Evolutionary conservation across 2,113 vertebrate species (phyloP), one percentile per base, ranked within the genome.

Genomic region (Piprites chloris): DNA sequence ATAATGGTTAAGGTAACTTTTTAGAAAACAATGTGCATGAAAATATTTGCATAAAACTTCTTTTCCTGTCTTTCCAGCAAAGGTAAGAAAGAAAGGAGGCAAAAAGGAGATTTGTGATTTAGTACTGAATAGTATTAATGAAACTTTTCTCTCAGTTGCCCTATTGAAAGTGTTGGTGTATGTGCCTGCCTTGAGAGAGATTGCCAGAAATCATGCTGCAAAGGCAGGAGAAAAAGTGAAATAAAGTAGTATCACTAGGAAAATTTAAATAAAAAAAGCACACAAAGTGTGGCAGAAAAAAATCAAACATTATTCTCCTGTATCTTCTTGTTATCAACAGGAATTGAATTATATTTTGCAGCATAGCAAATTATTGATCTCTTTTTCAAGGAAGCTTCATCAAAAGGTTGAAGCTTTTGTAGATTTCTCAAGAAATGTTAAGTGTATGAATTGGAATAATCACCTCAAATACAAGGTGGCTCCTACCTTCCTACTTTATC

Each of bases 321-420:
- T 90, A 87, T 96, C 71, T 88, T 81, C 78, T 83, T 72, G 55
- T 85, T 89, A 80, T 89, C 69, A 75, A 68, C n/a, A 72, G 69
- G 46, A 90, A 73, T 92, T 85, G 80, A 94, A 87, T 96, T 89
- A 90, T 85, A 72, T 95, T 91, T 94, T 96, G 83, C 55, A 65
- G 50, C 21, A 24, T 74, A 94, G 87, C 47, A 86, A 95, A 76
- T 95, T 84, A 92, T 71, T 62, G 71, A 83, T 83, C 91, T 95
- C 41, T 87, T 53, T 71, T 90, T 75, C 44, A 92, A 69, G 76
- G 61, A 96, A 92, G 33, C 65, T 89, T 95, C 91, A 96, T 96
- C 76, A 68, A 91, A 96, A 62, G 28, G 62, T 65, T 94, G 78
- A 66, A 90, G 79, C 49, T 95, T 94, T 90, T 90, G 56, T 65